Percentiles rank a stretch among this genome's conserved stretches.
Evolutionary conservation across 1,140 invertebrate genomes (phyloP).

Genomic region (Belonocnema kinseyi): DNA sequence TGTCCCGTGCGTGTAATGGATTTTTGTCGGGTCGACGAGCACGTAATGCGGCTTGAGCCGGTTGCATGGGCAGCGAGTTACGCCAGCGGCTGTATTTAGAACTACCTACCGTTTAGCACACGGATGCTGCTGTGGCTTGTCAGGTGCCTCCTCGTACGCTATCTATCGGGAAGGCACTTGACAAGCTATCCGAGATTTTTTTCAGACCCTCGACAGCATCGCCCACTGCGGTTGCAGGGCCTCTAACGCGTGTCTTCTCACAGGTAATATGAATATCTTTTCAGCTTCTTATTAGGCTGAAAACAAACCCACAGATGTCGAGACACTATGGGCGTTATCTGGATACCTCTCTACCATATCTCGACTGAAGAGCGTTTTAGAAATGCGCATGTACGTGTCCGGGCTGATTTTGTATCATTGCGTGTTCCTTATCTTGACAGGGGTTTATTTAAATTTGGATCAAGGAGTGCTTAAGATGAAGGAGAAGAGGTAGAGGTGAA

Average conservation of each 20-base stretch:
- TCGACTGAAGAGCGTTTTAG: no score
- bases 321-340: conserved; percentile 17
- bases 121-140: conserved; percentile 6
- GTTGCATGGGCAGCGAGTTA: conserved; percentile 43
- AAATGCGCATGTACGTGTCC: no score
- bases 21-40: conserved; percentile 47
- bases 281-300: conserved; percentile 23
- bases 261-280: conserved; percentile 21
- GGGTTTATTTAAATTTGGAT: no score
- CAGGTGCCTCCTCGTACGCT: neutral
- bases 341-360: neutral
- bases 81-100: conserved; percentile 35
- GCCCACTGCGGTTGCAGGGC: conserved; percentile 2
- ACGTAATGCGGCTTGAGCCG: conserved; percentile 35
- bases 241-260: conserved; percentile 21
- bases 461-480: no score
- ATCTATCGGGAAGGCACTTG: conserved; percentile 18
- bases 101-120: conserved; percentile 32
- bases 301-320: conserved; percentile 26
- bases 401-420: no score
- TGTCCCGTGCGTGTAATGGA: conserved; percentile 42
- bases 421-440: no score
- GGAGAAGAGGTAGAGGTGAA: no score
- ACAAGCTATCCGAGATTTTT: conserved; percentile 14
- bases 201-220: neutral